These are phyloP conservation scores for Caenorhabditis briggsae DNA, from an alignment of 1,140 invertebrate species.

Conservation along the genomic window DNA sequence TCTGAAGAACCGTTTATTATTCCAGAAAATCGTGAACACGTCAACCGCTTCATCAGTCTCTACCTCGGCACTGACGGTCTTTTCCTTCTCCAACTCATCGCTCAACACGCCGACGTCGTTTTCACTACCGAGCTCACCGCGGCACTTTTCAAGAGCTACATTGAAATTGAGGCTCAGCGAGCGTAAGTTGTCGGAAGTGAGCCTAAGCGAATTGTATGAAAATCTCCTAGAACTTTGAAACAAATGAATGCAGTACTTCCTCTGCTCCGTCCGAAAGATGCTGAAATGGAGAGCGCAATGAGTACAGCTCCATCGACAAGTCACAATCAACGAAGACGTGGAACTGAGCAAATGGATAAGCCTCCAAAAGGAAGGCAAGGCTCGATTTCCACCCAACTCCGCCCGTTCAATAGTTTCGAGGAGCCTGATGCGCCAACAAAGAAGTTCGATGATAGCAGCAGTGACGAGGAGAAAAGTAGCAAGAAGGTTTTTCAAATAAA, in stretches of 20 bases:
- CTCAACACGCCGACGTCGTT: conserved; percentile 77
- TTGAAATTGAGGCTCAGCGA: conserved; percentile 72
- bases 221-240: conserved; percentile 49
- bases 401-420: conserved; percentile 44
- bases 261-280: conserved; percentile 23
- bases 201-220: background rate
- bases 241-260: conserved; percentile 59
- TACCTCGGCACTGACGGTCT: conserved; percentile 73
- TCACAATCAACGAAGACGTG: background rate
- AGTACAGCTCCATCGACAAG: conserved; percentile 32
- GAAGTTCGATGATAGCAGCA: conserved; percentile 49
- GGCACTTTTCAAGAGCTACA: conserved; percentile 69
- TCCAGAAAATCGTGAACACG: conserved; percentile 69
- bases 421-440: conserved; percentile 21
- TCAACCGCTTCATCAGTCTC: conserved; percentile 69
- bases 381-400: conserved; percentile 15
- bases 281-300: conserved; percentile 14
- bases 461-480: conserved; percentile 24
- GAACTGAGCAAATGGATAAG: conserved; percentile 37
- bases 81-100: conserved; percentile 73
- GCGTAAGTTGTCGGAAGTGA: too few species aligned
- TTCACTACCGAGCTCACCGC: conserved; percentile 75
- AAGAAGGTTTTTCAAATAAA: background rate
- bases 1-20: background rate
- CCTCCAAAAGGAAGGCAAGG: conserved; percentile 3